A percentile compares a stretch with the other conserved stretches of the same genome.
Conservation (phyloP, 2,113 vertebrate genomes). For the Odocoileus virginianus region DNA sequence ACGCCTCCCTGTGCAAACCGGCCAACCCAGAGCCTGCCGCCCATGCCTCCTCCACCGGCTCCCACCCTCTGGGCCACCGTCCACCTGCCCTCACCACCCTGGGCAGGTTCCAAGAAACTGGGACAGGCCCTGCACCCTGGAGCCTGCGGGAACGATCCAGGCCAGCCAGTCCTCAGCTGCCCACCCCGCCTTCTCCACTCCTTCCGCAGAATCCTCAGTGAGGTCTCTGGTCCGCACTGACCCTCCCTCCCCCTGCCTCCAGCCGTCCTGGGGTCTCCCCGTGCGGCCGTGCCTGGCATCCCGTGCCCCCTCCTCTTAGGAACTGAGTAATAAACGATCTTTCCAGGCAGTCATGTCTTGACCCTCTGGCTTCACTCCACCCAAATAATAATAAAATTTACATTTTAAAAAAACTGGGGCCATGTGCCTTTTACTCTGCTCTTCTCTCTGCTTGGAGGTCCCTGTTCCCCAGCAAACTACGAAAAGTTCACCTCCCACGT, state of each 20-base stretch:
- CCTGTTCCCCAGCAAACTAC: background rate
- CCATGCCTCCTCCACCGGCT: rapidly evolving
- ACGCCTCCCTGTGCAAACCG: background rate
- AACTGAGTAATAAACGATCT: background rate
- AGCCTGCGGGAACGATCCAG: rapidly evolving
- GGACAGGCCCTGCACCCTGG: rapidly evolving
- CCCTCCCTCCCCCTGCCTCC: background rate
- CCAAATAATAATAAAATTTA: background rate
- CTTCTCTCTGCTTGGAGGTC: background rate
- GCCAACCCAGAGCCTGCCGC: background rate
- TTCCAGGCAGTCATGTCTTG: background rate
- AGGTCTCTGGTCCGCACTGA: background rate
- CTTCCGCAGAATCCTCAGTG: rapidly evolving
- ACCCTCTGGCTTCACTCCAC: background rate
- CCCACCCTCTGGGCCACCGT: background rate
- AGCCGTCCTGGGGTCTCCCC: background rate
- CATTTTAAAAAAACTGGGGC: background rate
- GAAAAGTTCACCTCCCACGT: rapidly evolving
- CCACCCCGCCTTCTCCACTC: rapidly evolving
- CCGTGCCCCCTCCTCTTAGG: rapidly evolving
- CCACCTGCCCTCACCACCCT: background rate
- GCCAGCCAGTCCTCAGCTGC: no score
- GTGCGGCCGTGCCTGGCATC: rapidly evolving
- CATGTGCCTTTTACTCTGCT: rapidly evolving
- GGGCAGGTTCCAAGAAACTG: no score